Conservation (phyloP, 2,113 vertebrate species). For the Hippocampus barbouri region DNA sequence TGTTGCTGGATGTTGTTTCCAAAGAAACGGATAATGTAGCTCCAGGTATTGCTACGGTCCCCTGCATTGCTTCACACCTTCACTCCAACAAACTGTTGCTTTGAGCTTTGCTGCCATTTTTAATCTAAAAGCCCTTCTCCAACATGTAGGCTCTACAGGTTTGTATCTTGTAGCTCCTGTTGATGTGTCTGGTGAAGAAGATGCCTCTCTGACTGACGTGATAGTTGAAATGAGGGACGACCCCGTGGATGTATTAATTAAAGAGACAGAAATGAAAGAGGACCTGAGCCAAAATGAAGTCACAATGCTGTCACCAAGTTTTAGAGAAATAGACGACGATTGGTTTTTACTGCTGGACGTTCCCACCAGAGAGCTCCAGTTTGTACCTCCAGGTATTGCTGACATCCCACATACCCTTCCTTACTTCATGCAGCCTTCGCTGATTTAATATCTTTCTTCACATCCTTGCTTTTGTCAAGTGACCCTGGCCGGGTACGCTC, state of each 20-base stretch:
- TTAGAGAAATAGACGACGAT: conserved; percentile 49
- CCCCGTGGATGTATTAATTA: neutral
- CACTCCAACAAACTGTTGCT: conserved; percentile 1
- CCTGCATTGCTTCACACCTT: neutral
- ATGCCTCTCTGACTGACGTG: conserved; percentile 10
- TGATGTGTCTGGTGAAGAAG: conserved; percentile 23
- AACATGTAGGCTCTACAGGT: conserved; percentile 5
- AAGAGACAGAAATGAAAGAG: conserved; percentile 15
- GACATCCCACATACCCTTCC: neutral
- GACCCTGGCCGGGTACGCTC: conserved; percentile 3
- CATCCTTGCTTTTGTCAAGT: conserved; percentile 30
- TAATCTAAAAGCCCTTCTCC: conserved; percentile 8
- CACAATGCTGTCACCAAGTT: neutral
- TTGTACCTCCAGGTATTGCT: conserved; percentile 50
- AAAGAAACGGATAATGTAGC: conserved; percentile 24
- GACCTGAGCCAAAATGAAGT: conserved; percentile 4
- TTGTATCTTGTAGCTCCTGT: conserved; percentile 24
- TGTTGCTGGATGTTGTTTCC: conserved; percentile 39
- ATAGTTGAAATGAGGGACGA: conserved; percentile 11
- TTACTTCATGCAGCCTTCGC: neutral
- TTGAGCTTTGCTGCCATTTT: conserved; percentile 9
- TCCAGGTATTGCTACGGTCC: conserved; percentile 43
- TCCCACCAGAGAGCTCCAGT: conserved; percentile 31
- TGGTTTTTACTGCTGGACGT: conserved; percentile 55
- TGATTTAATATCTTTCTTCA: conserved; percentile 1